Evolutionary conservation across 2,113 vertebrate genomes (phyloP), one percentile per base, ranked within the genome.

Genomic region (Casuarius casuarius): DNA sequence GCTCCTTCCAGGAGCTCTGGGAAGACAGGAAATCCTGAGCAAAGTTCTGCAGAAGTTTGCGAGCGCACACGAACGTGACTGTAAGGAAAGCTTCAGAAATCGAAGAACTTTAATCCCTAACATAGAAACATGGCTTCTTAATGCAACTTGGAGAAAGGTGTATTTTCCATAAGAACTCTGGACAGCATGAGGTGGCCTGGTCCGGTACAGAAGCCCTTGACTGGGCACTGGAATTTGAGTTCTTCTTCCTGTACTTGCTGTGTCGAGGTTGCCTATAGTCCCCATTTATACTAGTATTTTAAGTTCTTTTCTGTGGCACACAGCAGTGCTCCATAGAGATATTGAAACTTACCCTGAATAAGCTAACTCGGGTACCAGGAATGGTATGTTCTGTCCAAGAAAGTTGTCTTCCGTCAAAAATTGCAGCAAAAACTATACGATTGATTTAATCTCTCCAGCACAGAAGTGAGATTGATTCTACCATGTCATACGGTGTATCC

Each of bases 401-500:
- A 23, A 73, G 35, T 49, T 85, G 49, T 62, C 33, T 25, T 82
- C 66, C 86, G 54, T 91, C 76, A 85, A 40, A 91, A 94, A 62
- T 14, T 0, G 0, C 1, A 84, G 38, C 48, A 94, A 90, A 90
- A 84, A 5, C 58, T 33, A 10, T 0, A 1, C 46, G 71, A 94
- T 58, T 72, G 89, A 82, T 91, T 95, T 74, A 70, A 22, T 33
- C 38, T 63, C 70, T 74, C 77, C 78, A 92, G 75, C 71, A 85
- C 51, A 77, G 68, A 71, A 59, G 80, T n/a, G 31, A 83, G 77
- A 51, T 18, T 31, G 61, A 59, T 54, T 84, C 54, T 95, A 59
- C 77, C 49, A 28, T 4, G 54, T 75, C 89, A 97, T 85, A 94
- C 94, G 84, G 91, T 40, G 7, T 29, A 48, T 42, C 81, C 87